Conservation (phyloP, 2,113 vertebrate species). For the Odobenus rosmarus region DNA sequence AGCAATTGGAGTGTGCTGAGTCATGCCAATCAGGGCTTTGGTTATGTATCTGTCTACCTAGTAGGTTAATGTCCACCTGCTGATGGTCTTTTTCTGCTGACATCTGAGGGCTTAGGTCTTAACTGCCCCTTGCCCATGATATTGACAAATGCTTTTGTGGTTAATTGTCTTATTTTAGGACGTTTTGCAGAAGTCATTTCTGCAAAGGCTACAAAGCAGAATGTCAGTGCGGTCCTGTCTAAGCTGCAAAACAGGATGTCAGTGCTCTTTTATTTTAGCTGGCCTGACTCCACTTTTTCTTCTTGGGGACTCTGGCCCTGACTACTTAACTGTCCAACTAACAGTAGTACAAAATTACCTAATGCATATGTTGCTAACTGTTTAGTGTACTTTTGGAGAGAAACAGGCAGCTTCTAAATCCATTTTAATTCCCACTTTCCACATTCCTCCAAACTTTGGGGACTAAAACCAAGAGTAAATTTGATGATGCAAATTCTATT, state of each 20-base stretch:
- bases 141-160: not conserved
- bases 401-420: not conserved
- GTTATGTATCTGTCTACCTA: not conserved
- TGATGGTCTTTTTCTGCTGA: not conserved
- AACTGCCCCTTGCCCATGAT: not conserved
- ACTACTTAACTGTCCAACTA: not conserved
- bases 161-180: not conserved
- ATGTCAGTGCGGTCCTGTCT: not conserved
- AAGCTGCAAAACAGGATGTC: not conserved
- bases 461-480: not conserved
- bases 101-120: not conserved
- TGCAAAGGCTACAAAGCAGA: not conserved
- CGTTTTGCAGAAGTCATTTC: not conserved
- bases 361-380: not conserved
- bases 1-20: not conserved
- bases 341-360: not conserved
- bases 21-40: not conserved
- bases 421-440: conserved; percentile 1
- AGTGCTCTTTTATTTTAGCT: not conserved
- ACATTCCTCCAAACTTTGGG: not conserved
- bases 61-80: not conserved
- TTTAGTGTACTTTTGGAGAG: not conserved
- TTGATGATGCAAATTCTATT: not conserved
- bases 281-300: not conserved
- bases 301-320: not conserved